Percentiles rank a stretch among this genome's conserved stretches.
These are phyloP conservation scores for Drosophila cyrtoloma DNA, from an alignment of 2,888 invertebrate genomes.

Conservation along the genomic window DNA sequence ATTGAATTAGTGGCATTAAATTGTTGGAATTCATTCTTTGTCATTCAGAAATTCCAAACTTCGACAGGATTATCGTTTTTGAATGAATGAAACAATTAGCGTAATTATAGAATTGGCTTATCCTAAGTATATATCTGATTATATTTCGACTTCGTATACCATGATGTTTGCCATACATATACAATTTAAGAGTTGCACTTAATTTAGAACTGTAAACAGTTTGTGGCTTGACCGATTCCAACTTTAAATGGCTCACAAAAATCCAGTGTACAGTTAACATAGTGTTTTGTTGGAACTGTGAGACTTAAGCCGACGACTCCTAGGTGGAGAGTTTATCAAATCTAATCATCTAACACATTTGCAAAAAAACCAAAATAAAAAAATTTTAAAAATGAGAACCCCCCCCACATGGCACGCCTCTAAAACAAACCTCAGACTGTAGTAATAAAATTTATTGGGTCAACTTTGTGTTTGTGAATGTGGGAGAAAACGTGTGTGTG, in stretches of 20 bases:
- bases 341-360: conserved; percentile 63
- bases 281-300: neutral
- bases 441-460: conserved; percentile 71
- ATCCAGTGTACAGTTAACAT: neutral
- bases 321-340: conserved; percentile 54
- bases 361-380: conserved; percentile 30
- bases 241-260: conserved; percentile 22
- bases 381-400: neutral
- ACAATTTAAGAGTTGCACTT: neutral
- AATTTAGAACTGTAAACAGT: conserved; percentile 24
- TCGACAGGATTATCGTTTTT: conserved; percentile 3
- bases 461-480: conserved; percentile 54
- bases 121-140: neutral
- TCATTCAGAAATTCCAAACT: neutral
- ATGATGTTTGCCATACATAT: neutral
- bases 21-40: conserved; percentile 11
- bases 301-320: neutral
- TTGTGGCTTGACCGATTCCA: conserved; percentile 22
- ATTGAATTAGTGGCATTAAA: conserved; percentile 24
- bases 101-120: conserved; percentile 10
- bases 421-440: conserved; percentile 62
- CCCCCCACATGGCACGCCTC: conserved; percentile 23
- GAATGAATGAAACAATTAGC: neutral
- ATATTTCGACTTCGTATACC: neutral
- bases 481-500: neutral